Percentiles rank a stretch among this genome's conserved stretches.
Evolutionary conservation across 2,797 vertebrate species (phyloP).

Genomic region (Aratinga solstitialis): DNA sequence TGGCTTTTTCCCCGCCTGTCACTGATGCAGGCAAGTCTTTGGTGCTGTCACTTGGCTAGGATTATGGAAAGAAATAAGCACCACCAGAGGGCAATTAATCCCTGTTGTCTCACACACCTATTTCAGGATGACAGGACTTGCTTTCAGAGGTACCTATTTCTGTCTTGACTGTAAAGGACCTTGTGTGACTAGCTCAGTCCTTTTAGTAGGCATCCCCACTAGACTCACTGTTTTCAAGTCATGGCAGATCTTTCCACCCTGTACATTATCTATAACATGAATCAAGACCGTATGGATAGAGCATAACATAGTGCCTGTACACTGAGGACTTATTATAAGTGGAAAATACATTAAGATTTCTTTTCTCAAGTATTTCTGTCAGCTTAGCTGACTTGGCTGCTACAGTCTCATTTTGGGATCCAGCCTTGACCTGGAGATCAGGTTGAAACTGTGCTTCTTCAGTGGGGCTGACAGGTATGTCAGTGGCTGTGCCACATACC

Average conservation of each 20-base stretch:
- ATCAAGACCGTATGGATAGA: not conserved
- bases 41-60: not conserved
- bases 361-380: not conserved
- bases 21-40: not conserved
- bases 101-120: not conserved
- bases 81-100: not conserved
- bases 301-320: not conserved
- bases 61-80: slow-evolving; percentile 7
- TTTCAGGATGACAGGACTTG: slow-evolving; percentile 3
- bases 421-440: not conserved
- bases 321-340: not conserved
- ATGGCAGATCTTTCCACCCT: not conserved
- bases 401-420: not conserved
- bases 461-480: not conserved
- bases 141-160: slow-evolving; percentile 3
- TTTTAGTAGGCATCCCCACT: not conserved
- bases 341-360: not conserved
- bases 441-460: not conserved
- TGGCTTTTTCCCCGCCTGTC: not conserved
- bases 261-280: not conserved
- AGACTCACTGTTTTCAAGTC: not conserved
- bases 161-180: slow-evolving; percentile 4
- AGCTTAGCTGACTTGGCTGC: not conserved
- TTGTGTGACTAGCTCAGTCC: not conserved
- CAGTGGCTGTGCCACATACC: not conserved